Conservation (phyloP, 2,113 vertebrate genomes). For the Crotalus helleri region DNA sequence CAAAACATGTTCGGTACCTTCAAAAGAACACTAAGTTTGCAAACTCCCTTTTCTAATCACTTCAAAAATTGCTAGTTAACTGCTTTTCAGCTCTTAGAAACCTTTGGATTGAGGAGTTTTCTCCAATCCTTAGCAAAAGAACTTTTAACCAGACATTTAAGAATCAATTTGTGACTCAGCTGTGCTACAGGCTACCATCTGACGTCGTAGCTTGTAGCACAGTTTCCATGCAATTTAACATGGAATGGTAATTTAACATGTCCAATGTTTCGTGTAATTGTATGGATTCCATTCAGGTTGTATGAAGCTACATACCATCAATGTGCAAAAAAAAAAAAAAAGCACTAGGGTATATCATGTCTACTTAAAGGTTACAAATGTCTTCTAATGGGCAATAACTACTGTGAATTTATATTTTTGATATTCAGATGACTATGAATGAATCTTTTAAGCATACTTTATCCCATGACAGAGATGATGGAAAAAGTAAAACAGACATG, state of each 20-base stretch:
- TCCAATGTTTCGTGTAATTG: not conserved
- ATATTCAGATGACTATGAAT: not conserved
- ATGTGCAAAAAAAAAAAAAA: not conserved
- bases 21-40: not conserved
- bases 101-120: not conserved
- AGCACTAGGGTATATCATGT: not conserved
- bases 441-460: not conserved
- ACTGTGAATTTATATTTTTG: not conserved
- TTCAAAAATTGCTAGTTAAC: not conserved
- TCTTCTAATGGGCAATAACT: not conserved
- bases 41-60: not conserved
- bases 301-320: not conserved
- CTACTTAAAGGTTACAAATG: not conserved
- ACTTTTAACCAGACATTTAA: not conserved
- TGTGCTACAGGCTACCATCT: not conserved
- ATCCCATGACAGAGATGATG: not conserved
- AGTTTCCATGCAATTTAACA: not conserved
- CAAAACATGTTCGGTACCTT: not conserved
- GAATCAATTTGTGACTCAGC: not conserved
- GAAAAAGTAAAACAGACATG: not conserved
- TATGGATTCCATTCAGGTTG: not conserved
- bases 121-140: not conserved
- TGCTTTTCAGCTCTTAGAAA: not conserved
- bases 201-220: not conserved
- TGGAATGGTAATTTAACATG: not conserved